Conservation (phyloP, 2,888 invertebrate species). For the Acrocyrtus sp. region DNA sequence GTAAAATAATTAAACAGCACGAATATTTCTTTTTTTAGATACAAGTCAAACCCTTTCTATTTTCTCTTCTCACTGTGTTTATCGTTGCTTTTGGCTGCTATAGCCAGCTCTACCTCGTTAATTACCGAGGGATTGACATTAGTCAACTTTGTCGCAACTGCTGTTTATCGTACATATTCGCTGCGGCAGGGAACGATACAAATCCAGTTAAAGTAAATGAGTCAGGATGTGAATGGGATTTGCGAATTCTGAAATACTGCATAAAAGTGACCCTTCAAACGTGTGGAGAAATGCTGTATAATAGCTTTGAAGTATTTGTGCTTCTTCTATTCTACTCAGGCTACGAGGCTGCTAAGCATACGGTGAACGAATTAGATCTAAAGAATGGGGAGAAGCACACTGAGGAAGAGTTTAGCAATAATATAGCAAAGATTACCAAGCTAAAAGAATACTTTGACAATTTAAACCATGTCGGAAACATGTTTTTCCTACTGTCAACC, state of each 20-base stretch:
- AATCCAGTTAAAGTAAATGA: not conserved
- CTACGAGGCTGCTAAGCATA: conserved; percentile 1
- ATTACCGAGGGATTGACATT: too few relatives aligned
- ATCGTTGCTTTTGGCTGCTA: not conserved
- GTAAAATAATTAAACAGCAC: too few relatives aligned
- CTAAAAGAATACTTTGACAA: not conserved
- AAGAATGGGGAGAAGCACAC: not conserved
- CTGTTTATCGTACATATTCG: not conserved
- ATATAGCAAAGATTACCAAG: not conserved
- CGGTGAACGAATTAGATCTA: not conserved
- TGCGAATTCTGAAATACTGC: not conserved
- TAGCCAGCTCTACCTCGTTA: too few relatives aligned
- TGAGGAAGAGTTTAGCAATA: not conserved
- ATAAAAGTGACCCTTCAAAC: not conserved
- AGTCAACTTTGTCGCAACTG: too few relatives aligned
- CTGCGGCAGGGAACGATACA: not conserved
- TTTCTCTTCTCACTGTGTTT: too few relatives aligned
- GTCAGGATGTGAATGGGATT: not conserved
- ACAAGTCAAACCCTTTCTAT: too few relatives aligned
- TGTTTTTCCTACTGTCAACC: conserved; percentile 3
- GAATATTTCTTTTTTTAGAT: too few relatives aligned
- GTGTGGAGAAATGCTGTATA: conserved; percentile 9
- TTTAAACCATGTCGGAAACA: conserved; percentile 6
- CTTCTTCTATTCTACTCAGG: conserved; percentile 7
- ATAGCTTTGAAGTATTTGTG: conserved; percentile 6